These are phyloP conservation scores for Micrastur ruficollis DNA, from an alignment of 2,797 vertebrate genomes.

Conservation along the genomic window DNA sequence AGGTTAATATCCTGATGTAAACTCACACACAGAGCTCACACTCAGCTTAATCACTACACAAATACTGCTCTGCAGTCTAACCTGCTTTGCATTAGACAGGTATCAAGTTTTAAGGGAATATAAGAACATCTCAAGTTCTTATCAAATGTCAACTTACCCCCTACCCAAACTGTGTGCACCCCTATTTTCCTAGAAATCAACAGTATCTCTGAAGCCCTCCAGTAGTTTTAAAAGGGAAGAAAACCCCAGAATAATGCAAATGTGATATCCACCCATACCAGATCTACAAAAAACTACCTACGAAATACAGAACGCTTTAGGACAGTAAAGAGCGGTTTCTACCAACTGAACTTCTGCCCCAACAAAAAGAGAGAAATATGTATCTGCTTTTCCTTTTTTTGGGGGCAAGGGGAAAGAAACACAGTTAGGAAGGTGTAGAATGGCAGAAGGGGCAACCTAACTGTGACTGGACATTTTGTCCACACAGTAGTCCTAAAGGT, in stretches of 20 bases:
- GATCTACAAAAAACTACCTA: neutral
- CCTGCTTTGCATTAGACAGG: neutral
- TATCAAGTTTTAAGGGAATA: neutral
- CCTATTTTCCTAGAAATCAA: neutral
- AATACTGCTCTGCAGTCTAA: neutral
- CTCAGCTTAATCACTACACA: neutral
- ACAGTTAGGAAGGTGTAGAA: neutral
- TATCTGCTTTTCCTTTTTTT: neutral
- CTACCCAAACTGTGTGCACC: neutral
- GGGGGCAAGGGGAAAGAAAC: neutral
- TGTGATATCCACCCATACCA: fast-evolving
- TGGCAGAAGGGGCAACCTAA: neutral
- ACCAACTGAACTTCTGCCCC: neutral
- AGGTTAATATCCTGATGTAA: neutral
- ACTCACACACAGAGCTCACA: fast-evolving
- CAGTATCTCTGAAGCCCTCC: neutral
- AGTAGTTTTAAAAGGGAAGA: neutral
- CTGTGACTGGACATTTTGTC: neutral
- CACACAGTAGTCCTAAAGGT: neutral
- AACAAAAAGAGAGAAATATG: neutral
- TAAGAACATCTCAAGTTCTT: neutral
- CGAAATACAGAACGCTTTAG: neutral
- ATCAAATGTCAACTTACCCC: neutral
- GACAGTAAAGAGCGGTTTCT: neutral
- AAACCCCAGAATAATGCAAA: neutral